Conservation (phyloP, 2,113 vertebrate genomes). For the Pterophyllum scalare region DNA sequence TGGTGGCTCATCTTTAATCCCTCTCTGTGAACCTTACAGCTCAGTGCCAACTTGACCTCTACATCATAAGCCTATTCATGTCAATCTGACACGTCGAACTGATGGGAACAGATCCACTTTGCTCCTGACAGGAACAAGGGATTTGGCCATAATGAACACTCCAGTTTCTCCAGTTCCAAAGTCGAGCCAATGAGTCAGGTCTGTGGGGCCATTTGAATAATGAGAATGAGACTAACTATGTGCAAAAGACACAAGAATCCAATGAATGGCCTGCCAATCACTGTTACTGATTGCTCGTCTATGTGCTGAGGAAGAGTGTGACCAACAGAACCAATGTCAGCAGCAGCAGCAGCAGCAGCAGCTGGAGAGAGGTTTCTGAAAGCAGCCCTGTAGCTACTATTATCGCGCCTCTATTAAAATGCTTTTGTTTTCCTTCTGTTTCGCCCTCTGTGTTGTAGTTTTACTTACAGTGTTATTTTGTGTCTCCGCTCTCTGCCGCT, state of each 20-base stretch:
- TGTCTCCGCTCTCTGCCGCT: constrained; percentile 57
- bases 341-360: constrained; percentile 5
- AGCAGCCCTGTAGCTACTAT: constrained; percentile 57
- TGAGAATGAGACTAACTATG: constrained; percentile 67
- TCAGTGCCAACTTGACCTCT: constrained; percentile 74
- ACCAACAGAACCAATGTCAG: constrained; percentile 54
- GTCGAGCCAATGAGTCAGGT: constrained; percentile 57
- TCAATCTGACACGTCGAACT: constrained; percentile 66
- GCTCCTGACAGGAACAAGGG: constrained; percentile 72
- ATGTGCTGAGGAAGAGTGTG: constrained; percentile 51
- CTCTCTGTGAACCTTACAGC: constrained; percentile 51
- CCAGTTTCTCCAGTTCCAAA: constrained; percentile 61
- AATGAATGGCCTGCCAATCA: constrained; percentile 69
- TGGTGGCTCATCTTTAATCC: constrained; percentile 59
- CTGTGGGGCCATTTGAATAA: constrained; percentile 66
- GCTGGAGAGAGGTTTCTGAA: constrained; percentile 26
- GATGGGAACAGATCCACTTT: constrained; percentile 74
- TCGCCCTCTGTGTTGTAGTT: constrained; percentile 65
- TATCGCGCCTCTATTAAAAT: constrained; percentile 60
- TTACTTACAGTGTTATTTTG: constrained; percentile 73
- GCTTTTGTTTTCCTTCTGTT: constrained; percentile 71
- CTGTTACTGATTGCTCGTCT: constrained; percentile 57
- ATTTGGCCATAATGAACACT: constrained; percentile 75
- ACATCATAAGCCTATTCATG: constrained; percentile 74
- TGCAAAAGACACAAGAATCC: constrained; percentile 61